phyloP scores from a whole-genome alignment of 2,113 vertebrate genomes.

The Pristiophorus japonicus region DNA sequence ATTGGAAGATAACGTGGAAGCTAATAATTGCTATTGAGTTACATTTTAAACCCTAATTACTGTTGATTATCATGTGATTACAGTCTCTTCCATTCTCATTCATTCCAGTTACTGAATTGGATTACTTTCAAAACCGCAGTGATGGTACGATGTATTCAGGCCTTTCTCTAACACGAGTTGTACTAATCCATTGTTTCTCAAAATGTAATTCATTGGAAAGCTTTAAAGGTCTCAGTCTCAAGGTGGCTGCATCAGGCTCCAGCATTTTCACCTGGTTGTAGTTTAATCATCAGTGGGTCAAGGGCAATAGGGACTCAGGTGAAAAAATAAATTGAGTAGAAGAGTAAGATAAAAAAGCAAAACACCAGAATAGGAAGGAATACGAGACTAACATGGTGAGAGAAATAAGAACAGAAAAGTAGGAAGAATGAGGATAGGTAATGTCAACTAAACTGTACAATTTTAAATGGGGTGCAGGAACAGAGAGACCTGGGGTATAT shows the following conservation, averaged over 20 bases:
- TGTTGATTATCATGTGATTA: neutral
- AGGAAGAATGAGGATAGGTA: too few species aligned
- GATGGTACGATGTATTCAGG: neutral
- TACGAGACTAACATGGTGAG: neutral
- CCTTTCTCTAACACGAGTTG: neutral
- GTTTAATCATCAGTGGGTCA: neutral
- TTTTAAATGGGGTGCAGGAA: too few species aligned
- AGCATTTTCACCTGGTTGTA: neutral
- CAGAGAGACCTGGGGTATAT: too few species aligned
- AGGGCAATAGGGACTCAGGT: too few species aligned
- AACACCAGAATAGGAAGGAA: neutral
- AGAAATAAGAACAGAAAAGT: neutral
- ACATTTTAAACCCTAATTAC: slow-evolving; percentile 6
- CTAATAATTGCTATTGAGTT: neutral
- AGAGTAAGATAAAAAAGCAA: neutral
- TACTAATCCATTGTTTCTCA: neutral
- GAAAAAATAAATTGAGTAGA: too few species aligned
- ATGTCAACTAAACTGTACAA: too few species aligned
- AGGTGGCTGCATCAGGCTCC: neutral
- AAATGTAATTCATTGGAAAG: neutral
- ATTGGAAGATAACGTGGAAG: neutral
- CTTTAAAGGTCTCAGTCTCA: neutral
- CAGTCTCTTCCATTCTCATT: neutral
- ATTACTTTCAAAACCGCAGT: neutral
- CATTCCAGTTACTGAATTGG: neutral